Percentiles rank a stretch among this genome's conserved stretches.
These are phyloP conservation scores for Lampris megalopsis DNA, from an alignment of 2,113 vertebrate genomes.

Conservation along the genomic window DNA sequence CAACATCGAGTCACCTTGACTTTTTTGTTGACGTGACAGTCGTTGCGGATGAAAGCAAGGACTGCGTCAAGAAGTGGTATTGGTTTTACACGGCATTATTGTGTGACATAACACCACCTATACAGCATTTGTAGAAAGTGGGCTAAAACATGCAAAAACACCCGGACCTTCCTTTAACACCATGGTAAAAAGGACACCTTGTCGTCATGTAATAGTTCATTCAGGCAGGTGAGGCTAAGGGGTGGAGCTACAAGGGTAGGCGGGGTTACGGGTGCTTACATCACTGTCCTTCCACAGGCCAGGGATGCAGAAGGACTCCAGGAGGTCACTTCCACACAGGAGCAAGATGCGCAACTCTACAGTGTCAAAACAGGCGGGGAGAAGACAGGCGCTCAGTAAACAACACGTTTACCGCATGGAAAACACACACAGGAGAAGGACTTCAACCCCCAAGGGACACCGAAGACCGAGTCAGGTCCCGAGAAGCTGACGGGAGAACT, in stretches of 20 bases:
- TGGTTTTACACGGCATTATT: too few species aligned
- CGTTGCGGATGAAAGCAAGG: too few species aligned
- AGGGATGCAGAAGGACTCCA: conserved; percentile 99
- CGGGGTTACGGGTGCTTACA: conserved; percentile 84
- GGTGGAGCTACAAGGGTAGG: not conserved
- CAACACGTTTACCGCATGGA: conserved; percentile 44
- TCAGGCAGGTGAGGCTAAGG: not conserved
- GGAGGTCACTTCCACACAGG: conserved; percentile 96
- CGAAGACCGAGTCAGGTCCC: not conserved
- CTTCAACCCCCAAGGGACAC: conserved; percentile 16
- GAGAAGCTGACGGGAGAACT: conserved; percentile 65
- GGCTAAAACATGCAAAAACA: too few species aligned
- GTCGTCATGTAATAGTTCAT: not conserved
- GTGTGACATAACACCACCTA: too few species aligned
- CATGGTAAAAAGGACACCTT: too few species aligned
- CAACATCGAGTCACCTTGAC: too few species aligned
- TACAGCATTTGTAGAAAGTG: too few species aligned
- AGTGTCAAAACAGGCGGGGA: conserved; percentile 62
- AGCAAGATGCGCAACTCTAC: conserved; percentile 97
- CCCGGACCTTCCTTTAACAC: too few species aligned
- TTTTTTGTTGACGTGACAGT: too few species aligned
- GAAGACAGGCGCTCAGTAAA: conserved; percentile 64
- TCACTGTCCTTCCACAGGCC: conserved; percentile 98
- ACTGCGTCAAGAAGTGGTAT: too few species aligned
- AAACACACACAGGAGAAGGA: conserved; percentile 35